Conservation (phyloP, 2,113 vertebrate genomes). For the Cyrtonyx montezumae region DNA sequence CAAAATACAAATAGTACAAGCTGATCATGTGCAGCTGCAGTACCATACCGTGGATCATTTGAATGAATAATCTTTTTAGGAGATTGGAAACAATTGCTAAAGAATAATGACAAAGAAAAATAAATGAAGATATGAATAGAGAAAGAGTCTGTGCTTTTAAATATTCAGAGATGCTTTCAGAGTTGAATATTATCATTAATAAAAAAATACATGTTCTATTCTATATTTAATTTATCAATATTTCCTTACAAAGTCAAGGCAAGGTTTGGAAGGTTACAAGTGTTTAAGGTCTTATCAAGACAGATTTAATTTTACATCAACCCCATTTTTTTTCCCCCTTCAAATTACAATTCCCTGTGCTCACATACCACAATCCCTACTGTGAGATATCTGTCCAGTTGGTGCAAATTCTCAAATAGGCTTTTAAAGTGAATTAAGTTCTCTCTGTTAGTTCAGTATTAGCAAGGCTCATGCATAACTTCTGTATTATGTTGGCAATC, state of each 20-base stretch:
- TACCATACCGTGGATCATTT: not conserved
- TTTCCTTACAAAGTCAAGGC: not conserved
- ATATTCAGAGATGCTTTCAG: constrained; percentile 18
- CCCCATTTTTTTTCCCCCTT: not conserved
- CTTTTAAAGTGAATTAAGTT: not conserved
- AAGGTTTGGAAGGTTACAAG: not conserved
- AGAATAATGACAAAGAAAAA: not conserved
- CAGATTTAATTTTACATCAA: not conserved
- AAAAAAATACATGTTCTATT: not conserved
- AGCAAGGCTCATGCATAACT: not conserved
- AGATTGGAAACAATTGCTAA: not conserved
- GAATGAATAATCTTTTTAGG: not conserved
- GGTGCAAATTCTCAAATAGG: not conserved
- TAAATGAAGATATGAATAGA: not conserved
- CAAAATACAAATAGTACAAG: not conserved
- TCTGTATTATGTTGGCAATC: not conserved
- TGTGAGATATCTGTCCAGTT: not conserved
- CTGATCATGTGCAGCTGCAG: not conserved
- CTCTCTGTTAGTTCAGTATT: not conserved
- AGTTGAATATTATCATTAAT: not conserved
- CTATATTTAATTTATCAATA: constrained; percentile 16
- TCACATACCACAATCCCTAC: not conserved
- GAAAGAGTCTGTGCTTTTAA: not conserved
- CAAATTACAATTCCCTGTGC: not conserved
- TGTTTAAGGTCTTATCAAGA: not conserved